These are phyloP conservation scores for Aix galericulata DNA, from an alignment of 2,113 vertebrate species.

Conservation along the genomic window DNA sequence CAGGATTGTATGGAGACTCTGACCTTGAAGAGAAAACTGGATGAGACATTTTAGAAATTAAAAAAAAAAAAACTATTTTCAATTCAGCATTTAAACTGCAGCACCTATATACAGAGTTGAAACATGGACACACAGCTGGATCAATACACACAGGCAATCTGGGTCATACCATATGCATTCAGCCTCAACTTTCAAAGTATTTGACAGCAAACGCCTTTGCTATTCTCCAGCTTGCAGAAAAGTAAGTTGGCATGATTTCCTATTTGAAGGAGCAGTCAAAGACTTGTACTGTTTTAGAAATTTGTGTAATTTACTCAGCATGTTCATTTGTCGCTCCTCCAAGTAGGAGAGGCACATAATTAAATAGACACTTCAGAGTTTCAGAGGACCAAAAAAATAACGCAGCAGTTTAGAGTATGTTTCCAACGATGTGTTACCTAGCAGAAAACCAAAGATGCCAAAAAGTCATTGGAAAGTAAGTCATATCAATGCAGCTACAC, in stretches of 20 bases:
- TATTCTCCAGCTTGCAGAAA: neutral
- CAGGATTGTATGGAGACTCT: neutral
- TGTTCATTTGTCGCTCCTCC: constrained; percentile 22
- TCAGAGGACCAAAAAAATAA: neutral
- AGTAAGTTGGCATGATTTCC: neutral
- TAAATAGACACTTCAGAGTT: neutral
- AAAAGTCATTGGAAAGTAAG: neutral
- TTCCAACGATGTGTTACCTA: neutral
- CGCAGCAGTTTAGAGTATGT: neutral
- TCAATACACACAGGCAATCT: neutral
- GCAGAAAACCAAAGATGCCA: neutral
- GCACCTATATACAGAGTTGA: neutral
- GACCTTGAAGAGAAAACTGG: neutral
- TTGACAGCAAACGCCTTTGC: constrained; percentile 3
- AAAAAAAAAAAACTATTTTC: neutral
- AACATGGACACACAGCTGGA: neutral
- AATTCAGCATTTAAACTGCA: neutral
- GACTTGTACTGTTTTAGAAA: neutral
- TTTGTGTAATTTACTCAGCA: constrained; percentile 15
- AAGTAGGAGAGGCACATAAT: neutral
- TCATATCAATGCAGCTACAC: neutral
- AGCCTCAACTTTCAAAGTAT: neutral
- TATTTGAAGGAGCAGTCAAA: too few relatives aligned
- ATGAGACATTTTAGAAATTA: neutral
- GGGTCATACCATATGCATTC: neutral